Conservation (phyloP, 64 coral and sea anemone species). For the Porites lutea region DNA sequence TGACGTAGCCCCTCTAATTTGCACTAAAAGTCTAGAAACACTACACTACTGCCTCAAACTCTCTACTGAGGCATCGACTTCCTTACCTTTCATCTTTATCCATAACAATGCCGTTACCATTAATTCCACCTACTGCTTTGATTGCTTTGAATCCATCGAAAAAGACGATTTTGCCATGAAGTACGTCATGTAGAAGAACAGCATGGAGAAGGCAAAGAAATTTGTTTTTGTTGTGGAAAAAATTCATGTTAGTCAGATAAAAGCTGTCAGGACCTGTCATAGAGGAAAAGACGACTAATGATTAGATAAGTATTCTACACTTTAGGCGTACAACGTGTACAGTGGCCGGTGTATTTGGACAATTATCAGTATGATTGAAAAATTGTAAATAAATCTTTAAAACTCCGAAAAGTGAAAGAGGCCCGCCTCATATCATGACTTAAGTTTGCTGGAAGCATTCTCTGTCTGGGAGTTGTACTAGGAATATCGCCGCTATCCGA, state of each 20-base stretch:
- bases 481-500: no score
- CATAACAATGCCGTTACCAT: constrained; percentile 73
- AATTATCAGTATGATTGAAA: no score
- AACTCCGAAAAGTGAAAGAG: no score
- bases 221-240: constrained; percentile 40
- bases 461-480: no score
- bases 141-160: constrained; percentile 55
- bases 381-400: no score
- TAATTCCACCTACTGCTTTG: constrained; percentile 18
- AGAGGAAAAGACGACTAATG: background rate
- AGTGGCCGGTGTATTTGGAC: no score
- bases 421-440: no score
- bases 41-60: no score
- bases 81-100: constrained; percentile 59
- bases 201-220: constrained; percentile 22
- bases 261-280: constrained; percentile 74
- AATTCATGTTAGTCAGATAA: constrained; percentile 86
- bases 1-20: no score
- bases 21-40: no score
- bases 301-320: background rate
- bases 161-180: constrained; percentile 42
- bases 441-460: no score
- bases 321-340: no score
- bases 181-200: constrained; percentile 19
- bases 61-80: background rate